Base-by-base conservation (phyloP, 1,140 invertebrate species). In the Meloidogyne hapla region DNA sequence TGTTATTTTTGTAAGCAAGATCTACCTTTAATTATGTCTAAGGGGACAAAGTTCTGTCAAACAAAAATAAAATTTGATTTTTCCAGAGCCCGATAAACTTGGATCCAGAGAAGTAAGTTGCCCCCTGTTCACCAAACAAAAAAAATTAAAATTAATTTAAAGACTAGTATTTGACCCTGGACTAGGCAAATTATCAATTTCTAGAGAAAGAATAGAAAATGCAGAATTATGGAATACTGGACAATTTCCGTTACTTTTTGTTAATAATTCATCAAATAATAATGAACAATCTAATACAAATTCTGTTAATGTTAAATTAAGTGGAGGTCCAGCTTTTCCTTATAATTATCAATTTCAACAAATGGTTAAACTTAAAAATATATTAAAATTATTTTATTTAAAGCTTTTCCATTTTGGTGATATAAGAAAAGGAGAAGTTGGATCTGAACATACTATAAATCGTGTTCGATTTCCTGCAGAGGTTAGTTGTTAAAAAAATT, bases 121-220 rank as follows among this genome's bases (percentile, higher is more conserved):
- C 8, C 2, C 2, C 33, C 8, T 33, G 3, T 15, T 18, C 21
- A 33, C 1, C 2, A 5, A 42, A n/a, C 18, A 21, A 25, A 33
- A n/a, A 13, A 25, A 5, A 66, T 6, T 6, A n/a, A n/a, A 33
- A 18, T 15, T 33, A 18, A 18, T 66, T 33, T n/a, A 42, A 33
- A 92, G 93, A 85, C 91, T 98, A 69, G 91, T 98, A 56, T 98
- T 93, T 89, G 95, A 98, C 89, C 94, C 94, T 23, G 94, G 94
- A 89, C 90, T 98, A 76, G 90, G 93, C 74, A 91, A 91, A 69
- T 64, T 78, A 26, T 33, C 45, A n/a, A 73, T 78, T 78, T 38
- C 76, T 23, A 28, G 25, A 25, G 40, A 25, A 45, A 69, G 26
- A 42, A 81, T 84, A 75, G 70, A 87, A 76, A 87, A 88, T 61